Base-by-base conservation (phyloP, 2,888 invertebrate species). In the Argyresthia albistria region DNA sequence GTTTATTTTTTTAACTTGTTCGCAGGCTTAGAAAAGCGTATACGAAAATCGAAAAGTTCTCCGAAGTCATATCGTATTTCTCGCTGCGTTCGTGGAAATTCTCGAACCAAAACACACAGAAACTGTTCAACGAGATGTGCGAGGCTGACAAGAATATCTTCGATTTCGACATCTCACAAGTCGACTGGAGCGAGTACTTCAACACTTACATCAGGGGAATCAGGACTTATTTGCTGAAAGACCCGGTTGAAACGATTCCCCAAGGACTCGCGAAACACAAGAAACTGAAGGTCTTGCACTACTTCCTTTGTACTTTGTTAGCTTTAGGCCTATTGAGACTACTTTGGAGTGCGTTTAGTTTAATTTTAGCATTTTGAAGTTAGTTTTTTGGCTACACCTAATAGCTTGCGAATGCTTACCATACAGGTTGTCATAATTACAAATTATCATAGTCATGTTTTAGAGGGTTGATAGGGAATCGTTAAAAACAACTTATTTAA, bases 211-310 rank as follows among this genome's bases (percentile, higher is more conserved):
- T 93, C 8, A 77, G 89, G 55, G 96, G 96, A 0, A 82, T 93
- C n/a, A 84, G 95, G 52, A 75, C 90, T 0, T 95, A 92, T 63
- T 73, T 95, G 1, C 74, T 95, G 1, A 95, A 95, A 63, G 95
- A 96, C 60, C 91, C 93, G 0, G 62, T 91, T 0, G 90, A 91
- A 0, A 93, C 93, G 0, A 67, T 94, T 0, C 90, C 91, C 0
- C 82, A 88, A 9, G 92, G 89, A 56, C 71, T 72, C 39, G 89
- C 81, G 68, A 91, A 87, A 43, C 57, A 65, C 12, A 53, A 54
- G 1, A 67, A 64, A 8, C 54, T 84, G 0, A 69, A 62, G 35
- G 39, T 60, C 0, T 43, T 73, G 0, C 84, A 84, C 36, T 82
- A 75, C 14, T 15, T 48, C 2, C 14, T 36, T 8, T 4, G 9